Base-by-base conservation (phyloP, 2,113 vertebrate species). In the Podarcis muralis region DNA sequence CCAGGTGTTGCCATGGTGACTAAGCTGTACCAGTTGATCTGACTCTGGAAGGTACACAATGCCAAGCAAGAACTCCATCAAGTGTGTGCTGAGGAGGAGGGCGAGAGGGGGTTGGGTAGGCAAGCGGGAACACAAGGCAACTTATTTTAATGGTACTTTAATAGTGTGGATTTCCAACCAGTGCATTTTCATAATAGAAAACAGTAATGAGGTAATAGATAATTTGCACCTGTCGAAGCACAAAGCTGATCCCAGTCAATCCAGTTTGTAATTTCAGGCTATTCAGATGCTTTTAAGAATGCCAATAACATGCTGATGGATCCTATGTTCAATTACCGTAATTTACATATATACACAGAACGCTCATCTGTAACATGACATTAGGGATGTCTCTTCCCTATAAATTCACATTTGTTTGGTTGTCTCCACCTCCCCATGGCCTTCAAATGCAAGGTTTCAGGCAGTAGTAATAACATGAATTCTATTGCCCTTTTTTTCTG, bases 401-500 rank as follows among this genome's bases (percentile, higher is more conserved):
- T 53, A 57, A 22, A 90, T 53, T 81, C 84, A 69, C 78, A 84
- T 82, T 62, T 71, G 27, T 30, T 30, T 71, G 30, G 16, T 37
- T 37, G 22, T 90, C 90, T 74, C 83, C 48, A 53, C 48, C n/a
- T 40, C 30, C 81, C 59, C 11, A 6, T 40, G 18, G 69, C 59
- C 57, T 22, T 66, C 37, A 53, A 88, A 78, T 69, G 59, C 0
- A 13, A 82, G 59, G 88, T 53, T 85, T 83, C 81, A 89, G 66
- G 69, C 48, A 90, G 75, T 76, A 91, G 86, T 68, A 87, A 92
- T 76, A 93, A 86, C 71, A 83, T 2, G 25, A 83, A 93, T 94
- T 93, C 84, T 78, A 77, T 48, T 87, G 78, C 85, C 87, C 92
- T 35, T 76, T 92, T 92, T 92, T 92, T 92, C 88, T 95, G 84